Conservation (phyloP, 2,113 vertebrate species). For the Natator depressus region DNA sequence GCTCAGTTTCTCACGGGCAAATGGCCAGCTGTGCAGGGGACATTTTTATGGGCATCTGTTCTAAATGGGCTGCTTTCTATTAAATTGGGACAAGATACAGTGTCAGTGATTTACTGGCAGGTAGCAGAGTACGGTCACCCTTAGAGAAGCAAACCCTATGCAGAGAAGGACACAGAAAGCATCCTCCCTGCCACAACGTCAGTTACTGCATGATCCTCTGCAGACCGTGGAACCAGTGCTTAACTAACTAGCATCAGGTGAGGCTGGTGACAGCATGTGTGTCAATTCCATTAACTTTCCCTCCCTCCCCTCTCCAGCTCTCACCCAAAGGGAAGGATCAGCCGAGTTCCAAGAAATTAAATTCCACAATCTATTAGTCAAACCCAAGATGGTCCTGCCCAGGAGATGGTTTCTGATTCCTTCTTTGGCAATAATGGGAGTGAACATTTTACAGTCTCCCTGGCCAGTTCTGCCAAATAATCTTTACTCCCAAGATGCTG, state of each 20-base stretch:
- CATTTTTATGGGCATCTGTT: background rate
- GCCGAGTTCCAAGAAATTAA: background rate
- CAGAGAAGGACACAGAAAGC: background rate
- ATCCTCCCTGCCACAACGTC: background rate
- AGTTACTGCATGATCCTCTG: too few species aligned
- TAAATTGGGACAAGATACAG: background rate
- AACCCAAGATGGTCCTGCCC: constrained; percentile 31
- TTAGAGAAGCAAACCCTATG: background rate
- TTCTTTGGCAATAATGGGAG: constrained; percentile 65
- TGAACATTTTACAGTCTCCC: constrained; percentile 59
- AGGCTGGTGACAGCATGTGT: background rate
- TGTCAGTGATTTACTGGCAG: background rate
- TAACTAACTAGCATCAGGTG: background rate
- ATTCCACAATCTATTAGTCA: background rate
- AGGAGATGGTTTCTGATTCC: constrained; percentile 57
- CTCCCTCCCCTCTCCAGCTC: background rate
- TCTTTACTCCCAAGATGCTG: constrained; percentile 59
- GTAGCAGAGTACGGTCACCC: background rate
- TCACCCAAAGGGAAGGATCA: background rate
- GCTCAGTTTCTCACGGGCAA: background rate
- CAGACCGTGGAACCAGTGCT: background rate
- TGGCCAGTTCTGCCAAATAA: constrained; percentile 62
- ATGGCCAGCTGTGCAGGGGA: accelerated
- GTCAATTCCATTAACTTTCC: background rate
- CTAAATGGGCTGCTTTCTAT: background rate